phyloP scores from a whole-genome alignment of 2,113 vertebrate genomes.

The Zeus faber region DNA sequence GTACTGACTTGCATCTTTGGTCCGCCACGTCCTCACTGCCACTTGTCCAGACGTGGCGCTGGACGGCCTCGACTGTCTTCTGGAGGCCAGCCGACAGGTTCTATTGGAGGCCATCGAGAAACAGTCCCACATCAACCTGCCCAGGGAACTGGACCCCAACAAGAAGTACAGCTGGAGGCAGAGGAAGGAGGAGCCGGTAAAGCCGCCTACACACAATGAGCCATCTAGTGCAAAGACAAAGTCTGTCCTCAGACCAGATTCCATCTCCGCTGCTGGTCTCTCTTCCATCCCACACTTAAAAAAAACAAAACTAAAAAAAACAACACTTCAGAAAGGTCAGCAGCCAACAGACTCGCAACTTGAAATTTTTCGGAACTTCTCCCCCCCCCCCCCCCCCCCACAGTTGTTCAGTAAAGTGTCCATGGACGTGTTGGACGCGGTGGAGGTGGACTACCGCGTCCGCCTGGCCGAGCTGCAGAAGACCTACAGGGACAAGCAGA shows the following conservation, averaged over 20 bases:
- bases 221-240: not conserved
- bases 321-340: too few species aligned
- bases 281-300: too few species aligned
- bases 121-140: slow-evolving; percentile 83
- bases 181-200: slow-evolving; percentile 91
- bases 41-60: slow-evolving; percentile 59
- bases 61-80: slow-evolving; percentile 85
- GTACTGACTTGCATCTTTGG: too few species aligned
- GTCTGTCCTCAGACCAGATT: too few species aligned
- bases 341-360: too few species aligned
- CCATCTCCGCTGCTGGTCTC: too few species aligned
- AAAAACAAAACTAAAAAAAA: too few species aligned
- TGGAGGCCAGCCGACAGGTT: slow-evolving; percentile 89
- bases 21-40: not conserved
- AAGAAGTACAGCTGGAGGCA: slow-evolving; percentile 99
- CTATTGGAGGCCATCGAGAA: slow-evolving; percentile 88
- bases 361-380: too few species aligned
- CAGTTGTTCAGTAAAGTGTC: slow-evolving; percentile 89
- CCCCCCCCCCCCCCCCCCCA: not conserved
- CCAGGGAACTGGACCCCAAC: slow-evolving; percentile 87
- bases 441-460: slow-evolving; percentile 93
- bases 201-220: not conserved
- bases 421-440: slow-evolving; percentile 84
- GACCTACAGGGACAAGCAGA: slow-evolving; percentile 92
- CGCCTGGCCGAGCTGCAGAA: slow-evolving; percentile 90